A percentile compares a stretch with the other conserved stretches of the same genome.
Evolutionary conservation across 2,113 vertebrate species (phyloP).

Genomic region (Dasyurus viverrinus): DNA sequence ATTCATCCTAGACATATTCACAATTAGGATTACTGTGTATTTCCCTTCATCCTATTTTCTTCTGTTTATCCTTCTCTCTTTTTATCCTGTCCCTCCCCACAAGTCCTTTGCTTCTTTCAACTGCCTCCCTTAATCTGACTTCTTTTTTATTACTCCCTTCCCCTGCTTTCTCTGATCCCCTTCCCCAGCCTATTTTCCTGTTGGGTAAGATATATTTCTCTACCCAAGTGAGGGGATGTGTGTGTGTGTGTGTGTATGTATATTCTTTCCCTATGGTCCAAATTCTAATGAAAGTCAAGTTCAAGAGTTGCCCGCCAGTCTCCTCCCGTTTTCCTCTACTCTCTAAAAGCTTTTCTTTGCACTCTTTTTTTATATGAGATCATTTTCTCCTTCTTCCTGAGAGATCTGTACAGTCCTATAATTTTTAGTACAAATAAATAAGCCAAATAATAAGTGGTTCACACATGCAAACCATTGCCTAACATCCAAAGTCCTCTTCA

Average conservation of each 20-base stretch:
- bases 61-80: not conserved
- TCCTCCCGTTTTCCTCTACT: not conserved
- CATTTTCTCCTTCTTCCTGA: not conserved
- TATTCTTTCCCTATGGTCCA: not conserved
- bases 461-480: not conserved
- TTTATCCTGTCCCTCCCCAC: not conserved
- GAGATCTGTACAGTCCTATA: not conserved
- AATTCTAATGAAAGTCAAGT: not conserved
- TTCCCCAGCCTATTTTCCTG: not conserved
- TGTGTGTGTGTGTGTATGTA: not conserved
- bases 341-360: not conserved
- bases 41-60: not conserved
- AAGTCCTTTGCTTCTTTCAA: not conserved
- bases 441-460: not conserved
- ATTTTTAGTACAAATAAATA: not conserved
- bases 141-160: not conserved
- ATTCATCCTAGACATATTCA: not conserved
- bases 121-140: not conserved
- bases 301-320: not conserved
- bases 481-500: not conserved
- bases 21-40: not conserved
- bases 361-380: not conserved
- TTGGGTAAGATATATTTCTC: not conserved
- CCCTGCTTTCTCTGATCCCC: not conserved
- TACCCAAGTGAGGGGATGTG: not conserved